Percentiles rank a stretch among this genome's conserved stretches.
Evolutionary conservation across 2,888 invertebrate genomes (phyloP).

Genomic region (Papilio gigon): DNA sequence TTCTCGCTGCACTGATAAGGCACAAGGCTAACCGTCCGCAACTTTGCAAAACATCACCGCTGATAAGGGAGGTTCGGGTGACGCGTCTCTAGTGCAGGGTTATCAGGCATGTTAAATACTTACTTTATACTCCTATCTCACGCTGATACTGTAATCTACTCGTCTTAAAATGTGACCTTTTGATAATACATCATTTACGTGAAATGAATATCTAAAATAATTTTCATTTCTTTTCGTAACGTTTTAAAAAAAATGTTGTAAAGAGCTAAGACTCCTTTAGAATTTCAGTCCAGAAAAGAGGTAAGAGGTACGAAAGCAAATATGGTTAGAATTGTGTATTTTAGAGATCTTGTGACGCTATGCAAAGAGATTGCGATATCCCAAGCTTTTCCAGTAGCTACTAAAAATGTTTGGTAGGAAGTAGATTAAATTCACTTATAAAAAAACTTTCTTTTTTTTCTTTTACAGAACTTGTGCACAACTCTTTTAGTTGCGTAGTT

Average conservation of each 20-base stretch:
- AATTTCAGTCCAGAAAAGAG: too few species aligned
- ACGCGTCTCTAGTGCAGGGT: constrained; percentile 68
- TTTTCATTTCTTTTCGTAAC: constrained; percentile 1
- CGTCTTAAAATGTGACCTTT: constrained; percentile 33
- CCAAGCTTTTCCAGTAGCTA: too few species aligned
- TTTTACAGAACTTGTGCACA: too few species aligned
- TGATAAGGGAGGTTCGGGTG: constrained; percentile 53
- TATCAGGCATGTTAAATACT: constrained; percentile 69
- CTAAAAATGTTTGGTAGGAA: too few species aligned
- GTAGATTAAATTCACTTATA: too few species aligned
- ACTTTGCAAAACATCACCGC: constrained; percentile 53
- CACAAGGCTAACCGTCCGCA: constrained; percentile 51
- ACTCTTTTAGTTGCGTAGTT: too few species aligned
- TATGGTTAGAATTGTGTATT: too few species aligned
- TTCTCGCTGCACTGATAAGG: constrained; percentile 47
- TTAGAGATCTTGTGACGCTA: too few species aligned
- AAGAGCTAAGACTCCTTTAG: too few species aligned
- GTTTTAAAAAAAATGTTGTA: neutral
- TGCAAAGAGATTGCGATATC: too few species aligned
- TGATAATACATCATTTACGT: neutral
- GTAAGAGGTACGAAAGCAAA: too few species aligned
- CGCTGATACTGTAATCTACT: constrained; percentile 59
- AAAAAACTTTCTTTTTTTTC: too few species aligned
- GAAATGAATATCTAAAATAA: neutral
- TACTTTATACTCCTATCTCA: constrained; percentile 58